A percentile compares a stretch with the other conserved stretches of the same genome.
These are phyloP conservation scores for Drosophila bifasciata DNA, from an alignment of 1,140 invertebrate genomes.

Conservation along the genomic window DNA sequence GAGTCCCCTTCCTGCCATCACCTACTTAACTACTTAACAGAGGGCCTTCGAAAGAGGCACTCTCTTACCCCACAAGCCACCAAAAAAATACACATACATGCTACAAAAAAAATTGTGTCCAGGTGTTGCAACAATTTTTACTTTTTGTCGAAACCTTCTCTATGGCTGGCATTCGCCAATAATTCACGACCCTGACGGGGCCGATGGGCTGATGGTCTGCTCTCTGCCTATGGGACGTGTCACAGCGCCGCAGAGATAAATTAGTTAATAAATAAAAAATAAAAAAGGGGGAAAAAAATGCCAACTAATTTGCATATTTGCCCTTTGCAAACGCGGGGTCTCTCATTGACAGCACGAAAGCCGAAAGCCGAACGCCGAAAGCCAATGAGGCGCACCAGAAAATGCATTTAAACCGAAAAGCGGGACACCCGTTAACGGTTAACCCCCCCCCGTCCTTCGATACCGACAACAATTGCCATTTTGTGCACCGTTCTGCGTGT, in stretches of 20 bases:
- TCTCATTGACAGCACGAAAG: slow-evolving; percentile 63
- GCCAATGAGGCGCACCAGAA: slow-evolving; percentile 78
- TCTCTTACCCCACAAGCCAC: slow-evolving; percentile 20
- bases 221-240: slow-evolving; percentile 70
- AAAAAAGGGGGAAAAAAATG: slow-evolving; percentile 43
- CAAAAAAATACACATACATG: slow-evolving; percentile 4
- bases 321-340: slow-evolving; percentile 58
- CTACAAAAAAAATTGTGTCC: slow-evolving; percentile 61
- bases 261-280: slow-evolving; percentile 80
- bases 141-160: slow-evolving; percentile 38
- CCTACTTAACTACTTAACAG: slow-evolving; percentile 52
- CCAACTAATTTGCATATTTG: slow-evolving; percentile 81
- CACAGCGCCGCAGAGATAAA: slow-evolving; percentile 74
- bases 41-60: slow-evolving; percentile 21
- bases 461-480: slow-evolving; percentile 62
- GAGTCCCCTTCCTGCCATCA: slow-evolving; percentile 20
- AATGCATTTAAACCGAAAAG: slow-evolving; percentile 68
- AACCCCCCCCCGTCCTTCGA: slow-evolving; percentile 9
- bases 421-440: slow-evolving; percentile 5
- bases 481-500: slow-evolving; percentile 50
- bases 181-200: slow-evolving; percentile 72
- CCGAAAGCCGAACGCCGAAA: slow-evolving; percentile 56
- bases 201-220: not conserved
- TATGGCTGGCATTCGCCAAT: slow-evolving; percentile 62
- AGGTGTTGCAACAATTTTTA: slow-evolving; percentile 75